Conservation (phyloP, 1,140 invertebrate genomes). For the Spodoptera litura region DNA sequence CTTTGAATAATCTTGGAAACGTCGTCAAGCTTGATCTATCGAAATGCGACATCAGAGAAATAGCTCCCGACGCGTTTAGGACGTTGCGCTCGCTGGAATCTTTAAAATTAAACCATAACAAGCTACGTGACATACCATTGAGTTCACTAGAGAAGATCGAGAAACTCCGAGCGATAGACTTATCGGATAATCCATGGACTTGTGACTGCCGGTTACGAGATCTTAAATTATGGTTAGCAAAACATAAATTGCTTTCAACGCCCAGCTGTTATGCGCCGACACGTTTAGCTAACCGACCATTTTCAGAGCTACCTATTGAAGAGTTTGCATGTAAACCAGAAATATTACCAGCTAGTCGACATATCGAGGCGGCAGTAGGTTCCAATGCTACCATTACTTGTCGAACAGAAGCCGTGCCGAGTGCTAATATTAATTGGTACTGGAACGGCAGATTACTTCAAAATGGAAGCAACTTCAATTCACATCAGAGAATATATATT, state of each 20-base stretch:
- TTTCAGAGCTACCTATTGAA: slow-evolving; percentile 91
- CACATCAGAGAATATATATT: slow-evolving; percentile 93
- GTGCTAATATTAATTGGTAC: slow-evolving; percentile 94
- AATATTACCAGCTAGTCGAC: slow-evolving; percentile 91
- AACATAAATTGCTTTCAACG: slow-evolving; percentile 93
- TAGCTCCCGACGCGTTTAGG: slow-evolving; percentile 92
- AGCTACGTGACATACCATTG: slow-evolving; percentile 90
- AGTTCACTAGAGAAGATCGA: slow-evolving; percentile 91
- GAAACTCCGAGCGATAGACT: slow-evolving; percentile 92
- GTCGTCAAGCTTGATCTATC: slow-evolving; percentile 95
- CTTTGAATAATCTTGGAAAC: slow-evolving; percentile 91
- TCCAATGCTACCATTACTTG: slow-evolving; percentile 95
- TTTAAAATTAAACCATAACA: slow-evolving; percentile 93
- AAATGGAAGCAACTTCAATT: slow-evolving; percentile 93
- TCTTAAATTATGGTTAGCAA: slow-evolving; percentile 93
- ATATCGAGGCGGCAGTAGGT: slow-evolving; percentile 92
- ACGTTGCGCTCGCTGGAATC: slow-evolving; percentile 92
- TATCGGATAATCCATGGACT: slow-evolving; percentile 96
- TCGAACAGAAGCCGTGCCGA: slow-evolving; percentile 91
- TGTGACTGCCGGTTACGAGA: slow-evolving; percentile 95
- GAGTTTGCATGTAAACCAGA: slow-evolving; percentile 96
- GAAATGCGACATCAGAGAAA: slow-evolving; percentile 91
- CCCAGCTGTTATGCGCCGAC: slow-evolving; percentile 91
- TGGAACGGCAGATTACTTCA: slow-evolving; percentile 93
- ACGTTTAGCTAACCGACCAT: slow-evolving; percentile 89